Conservation (phyloP, 92 coral and sea anemone genomes). For the Virgularia gustaviana region DNA sequence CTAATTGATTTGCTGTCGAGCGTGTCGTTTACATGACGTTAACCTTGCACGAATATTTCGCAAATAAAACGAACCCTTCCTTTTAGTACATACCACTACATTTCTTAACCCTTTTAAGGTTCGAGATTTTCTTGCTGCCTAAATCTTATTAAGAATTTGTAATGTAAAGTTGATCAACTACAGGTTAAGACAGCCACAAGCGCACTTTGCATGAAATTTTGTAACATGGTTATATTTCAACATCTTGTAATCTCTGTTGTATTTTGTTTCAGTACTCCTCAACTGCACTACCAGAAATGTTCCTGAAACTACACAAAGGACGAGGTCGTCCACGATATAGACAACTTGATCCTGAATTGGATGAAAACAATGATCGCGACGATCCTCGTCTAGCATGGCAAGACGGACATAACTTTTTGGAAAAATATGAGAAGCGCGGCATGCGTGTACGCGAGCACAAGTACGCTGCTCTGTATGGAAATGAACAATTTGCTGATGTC, state of each 20-base stretch:
- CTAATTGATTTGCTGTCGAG: too few species aligned
- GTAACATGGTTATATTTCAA: too few species aligned
- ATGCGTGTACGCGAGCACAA: slow-evolving; percentile 64
- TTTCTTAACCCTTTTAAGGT: too few species aligned
- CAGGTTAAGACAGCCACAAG: too few species aligned
- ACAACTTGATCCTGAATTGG: slow-evolving; percentile 65
- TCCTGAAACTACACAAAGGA: slow-evolving; percentile 57
- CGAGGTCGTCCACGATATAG: slow-evolving; percentile 60
- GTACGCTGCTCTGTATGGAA: slow-evolving; percentile 23
- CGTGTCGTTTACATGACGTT: too few species aligned
- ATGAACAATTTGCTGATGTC: neutral
- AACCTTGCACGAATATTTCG: too few species aligned
- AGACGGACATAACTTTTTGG: slow-evolving; percentile 73
- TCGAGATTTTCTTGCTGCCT: too few species aligned
- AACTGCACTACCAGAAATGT: slow-evolving; percentile 59
- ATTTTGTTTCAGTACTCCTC: slow-evolving; percentile 43
- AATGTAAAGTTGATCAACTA: too few species aligned
- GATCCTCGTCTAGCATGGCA: slow-evolving; percentile 63
- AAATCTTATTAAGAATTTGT: too few species aligned
- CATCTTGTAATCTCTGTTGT: neutral
- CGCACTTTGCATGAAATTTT: too few species aligned
- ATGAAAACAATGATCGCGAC: slow-evolving; percentile 45
- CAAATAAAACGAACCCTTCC: too few species aligned
- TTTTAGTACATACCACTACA: too few species aligned
- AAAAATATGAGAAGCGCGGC: slow-evolving; percentile 54